Percentiles rank a stretch among this genome's conserved stretches.
phyloP scores from a whole-genome alignment of 2,888 invertebrate species.

The Dione vanillae region DNA sequence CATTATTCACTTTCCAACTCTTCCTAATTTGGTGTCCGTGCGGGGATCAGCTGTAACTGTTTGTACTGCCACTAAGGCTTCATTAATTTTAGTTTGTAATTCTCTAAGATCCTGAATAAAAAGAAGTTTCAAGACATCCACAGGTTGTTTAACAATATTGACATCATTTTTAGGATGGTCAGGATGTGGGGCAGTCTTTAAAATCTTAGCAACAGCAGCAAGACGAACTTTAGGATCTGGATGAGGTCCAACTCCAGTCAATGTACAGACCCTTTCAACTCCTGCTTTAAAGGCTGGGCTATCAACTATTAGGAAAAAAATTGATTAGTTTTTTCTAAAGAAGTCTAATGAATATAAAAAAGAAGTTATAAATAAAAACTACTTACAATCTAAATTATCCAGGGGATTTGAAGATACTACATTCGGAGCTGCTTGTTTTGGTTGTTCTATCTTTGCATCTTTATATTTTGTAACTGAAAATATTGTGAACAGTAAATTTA shows the following conservation, averaged over 20 bases:
- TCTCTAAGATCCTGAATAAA: conserved; percentile 93
- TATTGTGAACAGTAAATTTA: conserved; percentile 30
- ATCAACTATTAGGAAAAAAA: conserved; percentile 85
- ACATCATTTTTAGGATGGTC: conserved; percentile 72
- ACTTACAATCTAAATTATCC: conserved; percentile 94
- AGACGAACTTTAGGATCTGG: conserved; percentile 71
- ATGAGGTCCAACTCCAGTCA: conserved; percentile 80
- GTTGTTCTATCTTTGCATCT: conserved; percentile 85
- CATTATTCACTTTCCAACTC: conserved; percentile 89
- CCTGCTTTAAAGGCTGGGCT: conserved; percentile 93
- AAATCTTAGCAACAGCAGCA: conserved; percentile 88
- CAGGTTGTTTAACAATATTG: conserved; percentile 70
- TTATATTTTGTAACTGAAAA: conserved; percentile 89
- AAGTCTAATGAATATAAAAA: neutral
- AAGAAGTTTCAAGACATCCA: conserved; percentile 89
- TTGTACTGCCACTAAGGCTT: conserved; percentile 96
- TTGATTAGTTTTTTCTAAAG: neutral
- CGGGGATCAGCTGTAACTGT: conserved; percentile 97
- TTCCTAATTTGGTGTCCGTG: conserved; percentile 96
- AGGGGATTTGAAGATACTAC: conserved; percentile 92
- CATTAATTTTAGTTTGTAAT: conserved; percentile 97
- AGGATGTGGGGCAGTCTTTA: conserved; percentile 93
- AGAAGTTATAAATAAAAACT: conserved; percentile 25
- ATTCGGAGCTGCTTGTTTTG: conserved; percentile 86
- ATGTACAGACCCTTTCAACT: conserved; percentile 89